Conservation (phyloP, 2,888 invertebrate species). For the Geotrupes spiniger region DNA sequence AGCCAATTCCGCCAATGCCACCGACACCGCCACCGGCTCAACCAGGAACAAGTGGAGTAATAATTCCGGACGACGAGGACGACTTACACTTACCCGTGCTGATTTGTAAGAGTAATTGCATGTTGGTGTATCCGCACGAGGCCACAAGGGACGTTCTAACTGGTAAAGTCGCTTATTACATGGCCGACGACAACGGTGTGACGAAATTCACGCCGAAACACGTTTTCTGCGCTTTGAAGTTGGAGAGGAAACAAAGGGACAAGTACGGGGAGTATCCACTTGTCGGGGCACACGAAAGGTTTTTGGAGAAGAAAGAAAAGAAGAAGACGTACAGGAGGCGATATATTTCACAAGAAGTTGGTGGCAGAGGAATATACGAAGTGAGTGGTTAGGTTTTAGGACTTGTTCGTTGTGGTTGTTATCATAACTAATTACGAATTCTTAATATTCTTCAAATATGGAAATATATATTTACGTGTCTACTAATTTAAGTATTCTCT, state of each 20-base stretch:
- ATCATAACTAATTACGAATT: too few relatives aligned
- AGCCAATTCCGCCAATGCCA: slow-evolving; percentile 26
- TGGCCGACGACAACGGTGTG: slow-evolving; percentile 68
- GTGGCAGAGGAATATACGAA: slow-evolving; percentile 39
- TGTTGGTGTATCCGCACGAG: slow-evolving; percentile 73
- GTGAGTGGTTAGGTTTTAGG: too few relatives aligned
- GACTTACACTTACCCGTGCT: slow-evolving; percentile 37
- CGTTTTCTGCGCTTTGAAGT: slow-evolving; percentile 69
- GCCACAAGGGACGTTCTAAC: slow-evolving; percentile 71
- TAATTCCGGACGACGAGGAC: slow-evolving; percentile 23
- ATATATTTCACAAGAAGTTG: slow-evolving; percentile 37
- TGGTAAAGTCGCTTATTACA: slow-evolving; percentile 71
- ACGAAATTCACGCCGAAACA: slow-evolving; percentile 72
- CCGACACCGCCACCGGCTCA: slow-evolving; percentile 24
- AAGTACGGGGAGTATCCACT: slow-evolving; percentile 44
- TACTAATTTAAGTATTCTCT: too few relatives aligned
- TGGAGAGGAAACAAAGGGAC: slow-evolving; percentile 58
- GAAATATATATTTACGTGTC: too few relatives aligned
- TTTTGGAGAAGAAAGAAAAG: slow-evolving; percentile 34
- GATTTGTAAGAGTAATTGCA: slow-evolving; percentile 56
- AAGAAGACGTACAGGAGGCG: slow-evolving; percentile 38
- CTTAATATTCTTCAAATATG: too few relatives aligned
- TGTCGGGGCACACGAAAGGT: slow-evolving; percentile 43
- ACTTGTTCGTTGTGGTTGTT: too few relatives aligned
- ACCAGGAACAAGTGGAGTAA: slow-evolving; percentile 22